Percentiles rank a stretch among this genome's conserved stretches.
phyloP scores from a whole-genome alignment of 2,888 invertebrate genomes.

The Aricia artaxerxes region DNA sequence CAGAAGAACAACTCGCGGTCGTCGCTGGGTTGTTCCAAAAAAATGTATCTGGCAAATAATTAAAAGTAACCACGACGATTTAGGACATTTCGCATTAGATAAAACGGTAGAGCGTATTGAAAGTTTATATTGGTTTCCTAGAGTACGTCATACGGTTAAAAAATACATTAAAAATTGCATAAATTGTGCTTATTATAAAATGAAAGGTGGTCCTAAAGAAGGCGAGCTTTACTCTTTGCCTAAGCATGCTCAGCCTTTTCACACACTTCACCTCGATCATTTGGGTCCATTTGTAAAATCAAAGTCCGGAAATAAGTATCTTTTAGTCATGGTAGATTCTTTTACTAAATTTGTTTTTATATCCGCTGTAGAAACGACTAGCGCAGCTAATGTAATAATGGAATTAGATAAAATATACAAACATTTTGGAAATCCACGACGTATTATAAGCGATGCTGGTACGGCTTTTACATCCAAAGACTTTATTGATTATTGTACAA shows the following conservation, averaged over 20 bases:
- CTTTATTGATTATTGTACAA: too few species aligned
- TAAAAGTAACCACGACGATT: conserved; percentile 42
- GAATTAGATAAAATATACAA: conserved; percentile 19
- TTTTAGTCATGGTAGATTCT: conserved; percentile 8
- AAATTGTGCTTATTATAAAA: too few species aligned
- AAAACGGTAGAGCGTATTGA: too few species aligned
- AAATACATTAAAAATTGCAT: too few species aligned
- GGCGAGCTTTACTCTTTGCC: too few species aligned
- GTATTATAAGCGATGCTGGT: too few species aligned
- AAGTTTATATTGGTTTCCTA: conserved; percentile 31
- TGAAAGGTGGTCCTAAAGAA: too few species aligned
- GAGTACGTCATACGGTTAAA: too few species aligned
- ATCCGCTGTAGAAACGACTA: background rate
- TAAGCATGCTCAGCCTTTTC: conserved; percentile 26
- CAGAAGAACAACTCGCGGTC: conserved; percentile 31
- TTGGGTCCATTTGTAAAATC: conserved; percentile 15
- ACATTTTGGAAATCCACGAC: conserved; percentile 3
- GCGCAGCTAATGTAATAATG: background rate
- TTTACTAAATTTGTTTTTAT: conserved; percentile 26
- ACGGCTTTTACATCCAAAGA: too few species aligned
- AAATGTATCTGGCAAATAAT: conserved; percentile 44
- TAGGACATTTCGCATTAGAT: conserved; percentile 37
- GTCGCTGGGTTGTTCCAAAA: conserved; percentile 47
- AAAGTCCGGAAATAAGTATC: background rate
- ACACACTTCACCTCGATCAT: conserved; percentile 16